Percentiles rank a stretch among this genome's conserved stretches.
Evolutionary conservation across 37 sponge, comb jelly and placozoan species (phyloP).

Genomic region (Ianthella basta): DNA sequence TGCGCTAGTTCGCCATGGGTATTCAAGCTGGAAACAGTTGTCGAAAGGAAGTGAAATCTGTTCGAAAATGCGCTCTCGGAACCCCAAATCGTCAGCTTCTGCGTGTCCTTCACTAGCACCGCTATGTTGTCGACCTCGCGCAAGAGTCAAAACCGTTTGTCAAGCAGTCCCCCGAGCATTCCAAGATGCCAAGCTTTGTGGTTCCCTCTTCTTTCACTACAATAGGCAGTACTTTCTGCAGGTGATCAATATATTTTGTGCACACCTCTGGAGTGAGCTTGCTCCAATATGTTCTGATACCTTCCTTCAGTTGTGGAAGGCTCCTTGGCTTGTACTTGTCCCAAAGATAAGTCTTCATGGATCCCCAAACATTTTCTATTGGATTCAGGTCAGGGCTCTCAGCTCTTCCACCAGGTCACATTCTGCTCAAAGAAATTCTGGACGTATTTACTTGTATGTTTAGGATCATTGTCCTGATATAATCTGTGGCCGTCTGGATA

Average conservation of each 20-base stretch:
- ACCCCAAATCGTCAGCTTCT: too few relatives aligned
- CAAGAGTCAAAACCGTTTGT: too few relatives aligned
- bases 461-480: not conserved
- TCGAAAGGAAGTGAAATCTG: too few relatives aligned
- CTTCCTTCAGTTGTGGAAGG: not conserved
- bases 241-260: constrained; percentile 22
- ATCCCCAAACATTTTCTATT: constrained; percentile 20
- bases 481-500: not conserved
- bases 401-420: constrained; percentile 8
- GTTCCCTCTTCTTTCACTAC: constrained; percentile 1
- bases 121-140: too few relatives aligned
- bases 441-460: not conserved
- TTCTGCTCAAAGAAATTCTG: not conserved
- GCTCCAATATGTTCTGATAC: constrained; percentile 31
- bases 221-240: not conserved
- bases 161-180: too few relatives aligned
- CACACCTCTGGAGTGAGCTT: constrained; percentile 21
- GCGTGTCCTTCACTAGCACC: too few relatives aligned
- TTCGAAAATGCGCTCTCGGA: too few relatives aligned
- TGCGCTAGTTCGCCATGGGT: too few relatives aligned
- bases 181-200: too few relatives aligned
- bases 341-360: constrained; percentile 18
- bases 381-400: constrained; percentile 24
- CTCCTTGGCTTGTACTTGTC: constrained; percentile 13
- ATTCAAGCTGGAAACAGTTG: too few relatives aligned